phyloP scores from a whole-genome alignment of 2,797 vertebrate species.

The Leuciscus waleckii region DNA sequence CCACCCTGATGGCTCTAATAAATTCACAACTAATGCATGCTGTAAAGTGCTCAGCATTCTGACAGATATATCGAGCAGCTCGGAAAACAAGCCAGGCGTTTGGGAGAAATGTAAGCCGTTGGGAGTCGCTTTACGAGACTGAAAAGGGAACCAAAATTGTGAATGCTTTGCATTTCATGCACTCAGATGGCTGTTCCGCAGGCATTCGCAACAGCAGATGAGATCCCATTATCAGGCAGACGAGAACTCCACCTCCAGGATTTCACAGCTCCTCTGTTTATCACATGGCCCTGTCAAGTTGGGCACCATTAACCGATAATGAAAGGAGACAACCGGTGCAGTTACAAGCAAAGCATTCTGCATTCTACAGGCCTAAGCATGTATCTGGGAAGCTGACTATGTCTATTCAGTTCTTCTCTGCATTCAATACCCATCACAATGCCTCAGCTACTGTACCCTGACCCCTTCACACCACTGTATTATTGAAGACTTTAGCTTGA shows the following conservation, averaged over 20 bases:
- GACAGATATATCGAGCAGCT: constrained; percentile 20
- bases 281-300: constrained; percentile 94
- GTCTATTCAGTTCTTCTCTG: constrained; percentile 82
- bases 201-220: constrained; percentile 73
- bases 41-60: constrained; percentile 29
- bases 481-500: constrained; percentile 34
- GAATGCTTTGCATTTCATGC: constrained; percentile 69
- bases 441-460: constrained; percentile 65
- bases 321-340: constrained; percentile 94
- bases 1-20: constrained; percentile 35
- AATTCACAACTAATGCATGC: constrained; percentile 38
- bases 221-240: constrained; percentile 82
- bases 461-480: constrained; percentile 43
- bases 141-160: constrained; percentile 63
- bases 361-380: constrained; percentile 89
- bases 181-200: constrained; percentile 56
- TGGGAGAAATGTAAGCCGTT: constrained; percentile 49
- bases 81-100: constrained; percentile 20
- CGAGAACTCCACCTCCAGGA: constrained; percentile 88
- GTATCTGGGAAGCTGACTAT: constrained; percentile 87
- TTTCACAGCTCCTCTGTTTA: constrained; percentile 92
- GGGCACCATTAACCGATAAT: constrained; percentile 98
- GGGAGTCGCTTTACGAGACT: constrained; percentile 54
- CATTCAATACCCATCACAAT: constrained; percentile 79
- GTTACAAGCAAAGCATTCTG: constrained; percentile 89